Percentiles rank a stretch among this genome's conserved stretches.
phyloP scores from a whole-genome alignment of 2,797 vertebrate genomes.

The Myotis findleyi region DNA sequence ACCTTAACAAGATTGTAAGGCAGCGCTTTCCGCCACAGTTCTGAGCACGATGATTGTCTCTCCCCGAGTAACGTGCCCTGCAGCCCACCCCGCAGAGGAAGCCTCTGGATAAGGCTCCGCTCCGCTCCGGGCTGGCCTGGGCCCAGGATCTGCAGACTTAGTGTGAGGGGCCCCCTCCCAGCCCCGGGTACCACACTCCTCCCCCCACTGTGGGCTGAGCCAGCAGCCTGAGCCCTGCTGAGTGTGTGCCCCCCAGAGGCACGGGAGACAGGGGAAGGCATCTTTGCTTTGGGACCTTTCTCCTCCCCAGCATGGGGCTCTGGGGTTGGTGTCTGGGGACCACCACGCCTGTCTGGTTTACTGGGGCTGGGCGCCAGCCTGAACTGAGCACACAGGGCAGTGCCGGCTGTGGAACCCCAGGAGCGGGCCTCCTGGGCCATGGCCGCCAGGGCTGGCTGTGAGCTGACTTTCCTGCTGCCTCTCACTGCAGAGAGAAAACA shows the following conservation, averaged over 20 bases:
- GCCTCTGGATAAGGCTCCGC: not conserved
- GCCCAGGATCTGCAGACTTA: not conserved
- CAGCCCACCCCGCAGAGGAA: not conserved
- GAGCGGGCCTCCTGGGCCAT: not conserved
- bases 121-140: not conserved
- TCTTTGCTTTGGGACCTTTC: not conserved
- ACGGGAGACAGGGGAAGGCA: not conserved
- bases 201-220: accelerated
- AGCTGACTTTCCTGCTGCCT: not conserved
- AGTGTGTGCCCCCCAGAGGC: not conserved
- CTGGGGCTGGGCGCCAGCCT: not conserved
- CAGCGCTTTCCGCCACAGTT: conserved; percentile 35
- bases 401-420: not conserved
- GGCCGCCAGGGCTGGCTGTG: not conserved
- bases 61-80: conserved; percentile 8
- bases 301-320: not conserved
- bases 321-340: not conserved
- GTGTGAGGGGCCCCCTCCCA: not conserved
- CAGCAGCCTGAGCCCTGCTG: not conserved
- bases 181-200: too few relatives aligned
- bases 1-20: conserved; percentile 67
- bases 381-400: not conserved
- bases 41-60: not conserved
- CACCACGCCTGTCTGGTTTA: not conserved
- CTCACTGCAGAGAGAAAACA: not conserved